phyloP scores from a whole-genome alignment of 2,888 invertebrate species.

The Byasa hedistus region DNA sequence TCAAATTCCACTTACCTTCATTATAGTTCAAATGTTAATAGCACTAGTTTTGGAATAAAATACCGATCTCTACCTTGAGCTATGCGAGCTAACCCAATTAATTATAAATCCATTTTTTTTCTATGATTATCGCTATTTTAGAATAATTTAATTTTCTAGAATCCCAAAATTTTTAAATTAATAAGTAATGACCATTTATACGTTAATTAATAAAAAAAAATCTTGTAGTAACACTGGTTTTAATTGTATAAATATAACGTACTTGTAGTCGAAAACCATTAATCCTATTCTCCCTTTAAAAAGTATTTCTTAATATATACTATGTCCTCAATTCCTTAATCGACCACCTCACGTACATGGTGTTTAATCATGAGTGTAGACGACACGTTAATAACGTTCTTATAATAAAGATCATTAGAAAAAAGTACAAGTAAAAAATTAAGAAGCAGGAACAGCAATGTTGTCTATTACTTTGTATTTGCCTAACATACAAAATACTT shows the following conservation, averaged over 20 bases:
- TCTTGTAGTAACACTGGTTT: neutral
- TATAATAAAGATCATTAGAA: neutral
- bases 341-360: neutral
- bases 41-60: too few relatives aligned
- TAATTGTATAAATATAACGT: conserved; percentile 15
- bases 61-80: too few relatives aligned
- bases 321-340: neutral
- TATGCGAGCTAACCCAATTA: too few relatives aligned
- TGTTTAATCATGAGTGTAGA: conserved; percentile 12
- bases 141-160: too few relatives aligned
- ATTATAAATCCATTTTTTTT: too few relatives aligned
- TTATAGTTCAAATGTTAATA: neutral
- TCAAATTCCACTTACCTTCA: neutral
- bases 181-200: too few relatives aligned
- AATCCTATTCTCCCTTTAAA: neutral
- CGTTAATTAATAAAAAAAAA: neutral
- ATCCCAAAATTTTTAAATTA: too few relatives aligned
- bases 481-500: conserved; percentile 26
- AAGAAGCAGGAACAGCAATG: conserved; percentile 1
- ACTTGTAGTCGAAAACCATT: conserved; percentile 24
- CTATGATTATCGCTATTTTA: too few relatives aligned
- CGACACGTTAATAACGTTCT: conserved; percentile 8
- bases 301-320: neutral
- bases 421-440: neutral
- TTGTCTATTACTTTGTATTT: conserved; percentile 17